Percentiles rank a stretch among this genome's conserved stretches.
Conservation (phyloP, 1,140 invertebrate species). For the Phthorimaea operculella region DNA sequence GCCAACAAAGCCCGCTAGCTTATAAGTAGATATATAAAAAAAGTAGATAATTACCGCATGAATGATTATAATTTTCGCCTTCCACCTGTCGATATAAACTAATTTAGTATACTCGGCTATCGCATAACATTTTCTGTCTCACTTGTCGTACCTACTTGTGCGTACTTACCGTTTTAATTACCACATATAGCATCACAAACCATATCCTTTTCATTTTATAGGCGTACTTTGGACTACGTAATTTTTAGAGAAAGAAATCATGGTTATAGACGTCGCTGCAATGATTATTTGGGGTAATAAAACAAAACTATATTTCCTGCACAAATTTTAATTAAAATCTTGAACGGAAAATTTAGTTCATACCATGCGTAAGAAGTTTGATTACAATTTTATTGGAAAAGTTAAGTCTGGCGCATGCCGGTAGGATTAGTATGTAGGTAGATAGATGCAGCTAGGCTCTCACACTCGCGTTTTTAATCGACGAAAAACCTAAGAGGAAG, state of each 20-base stretch:
- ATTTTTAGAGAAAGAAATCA: conserved; percentile 17
- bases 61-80: conserved; percentile 26
- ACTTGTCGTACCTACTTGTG: background rate
- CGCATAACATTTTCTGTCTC: background rate
- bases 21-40: no score
- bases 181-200: conserved; percentile 16
- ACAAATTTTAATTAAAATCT: conserved; percentile 31
- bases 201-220: conserved; percentile 34
- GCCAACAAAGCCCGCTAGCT: no score
- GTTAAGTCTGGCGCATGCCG: background rate
- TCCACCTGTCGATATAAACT: conserved; percentile 10
- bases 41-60: conserved; percentile 23
- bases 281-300: conserved; percentile 31
- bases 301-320: conserved; percentile 14
- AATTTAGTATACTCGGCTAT: background rate
- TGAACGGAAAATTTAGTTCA: background rate
- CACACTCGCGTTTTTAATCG: no score
- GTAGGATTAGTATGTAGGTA: background rate
- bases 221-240: conserved; percentile 19
- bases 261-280: conserved; percentile 20
- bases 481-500: no score
- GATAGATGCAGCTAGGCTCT: no score
- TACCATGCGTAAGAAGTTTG: background rate
- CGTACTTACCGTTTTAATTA: conserved; percentile 18
- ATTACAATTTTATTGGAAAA: background rate